Conservation (phyloP, 2,113 vertebrate genomes). For the Aegithalos caudatus region DNA sequence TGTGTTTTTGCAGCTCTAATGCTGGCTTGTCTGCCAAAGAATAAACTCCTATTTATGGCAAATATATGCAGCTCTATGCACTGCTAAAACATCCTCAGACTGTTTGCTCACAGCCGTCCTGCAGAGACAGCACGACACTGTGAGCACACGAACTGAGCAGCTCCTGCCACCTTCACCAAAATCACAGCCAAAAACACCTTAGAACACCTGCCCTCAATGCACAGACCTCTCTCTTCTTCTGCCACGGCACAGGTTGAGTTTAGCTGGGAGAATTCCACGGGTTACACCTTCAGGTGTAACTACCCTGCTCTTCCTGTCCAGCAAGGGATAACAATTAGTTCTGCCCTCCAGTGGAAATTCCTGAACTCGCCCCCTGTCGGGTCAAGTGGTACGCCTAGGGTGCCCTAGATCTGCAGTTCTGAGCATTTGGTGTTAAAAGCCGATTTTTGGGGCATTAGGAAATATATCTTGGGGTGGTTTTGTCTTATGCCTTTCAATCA, state of each 20-base stretch:
- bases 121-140: slow-evolving; percentile 13
- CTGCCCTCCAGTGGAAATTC: neutral
- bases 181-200: neutral
- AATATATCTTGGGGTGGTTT: neutral
- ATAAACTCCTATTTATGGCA: slow-evolving; percentile 65
- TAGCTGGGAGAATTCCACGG: neutral
- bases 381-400: neutral
- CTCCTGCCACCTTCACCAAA: neutral
- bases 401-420: neutral
- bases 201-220: neutral
- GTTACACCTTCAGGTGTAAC: neutral
- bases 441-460: neutral
- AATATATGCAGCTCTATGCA: slow-evolving; percentile 57
- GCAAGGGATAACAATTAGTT: neutral
- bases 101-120: slow-evolving; percentile 59
- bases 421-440: neutral
- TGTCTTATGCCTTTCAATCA: neutral
- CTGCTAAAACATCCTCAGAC: slow-evolving; percentile 59
- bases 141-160: slow-evolving; percentile 6
- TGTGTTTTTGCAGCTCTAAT: slow-evolving; percentile 43
- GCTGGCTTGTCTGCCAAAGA: slow-evolving; percentile 59
- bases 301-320: neutral
- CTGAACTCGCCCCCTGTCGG: neutral
- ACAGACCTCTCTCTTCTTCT: neutral
- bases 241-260: neutral